A percentile compares a stretch with the other conserved stretches of the same genome.
phyloP scores from a whole-genome alignment of 2,113 vertebrate genomes.

The Caranx melampygus region DNA sequence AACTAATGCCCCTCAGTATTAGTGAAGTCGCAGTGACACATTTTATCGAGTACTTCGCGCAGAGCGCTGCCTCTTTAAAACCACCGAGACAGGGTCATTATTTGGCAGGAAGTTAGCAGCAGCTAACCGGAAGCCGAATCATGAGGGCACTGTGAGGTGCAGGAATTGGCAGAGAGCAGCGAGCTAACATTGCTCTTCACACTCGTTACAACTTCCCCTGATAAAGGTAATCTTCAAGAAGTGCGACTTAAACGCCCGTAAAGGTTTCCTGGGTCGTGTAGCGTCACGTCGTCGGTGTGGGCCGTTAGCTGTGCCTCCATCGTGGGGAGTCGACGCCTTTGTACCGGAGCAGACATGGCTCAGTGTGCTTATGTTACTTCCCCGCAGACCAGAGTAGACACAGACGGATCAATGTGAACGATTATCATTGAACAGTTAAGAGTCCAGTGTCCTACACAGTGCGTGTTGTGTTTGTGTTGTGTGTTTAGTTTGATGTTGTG shows the following conservation, averaged over 20 bases:
- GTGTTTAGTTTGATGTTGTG: not conserved
- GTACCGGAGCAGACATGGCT: conserved; percentile 54
- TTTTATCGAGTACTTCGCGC: fast-evolving
- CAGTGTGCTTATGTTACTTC: conserved; percentile 47
- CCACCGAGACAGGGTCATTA: conserved; percentile 19
- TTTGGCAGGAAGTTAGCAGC: conserved; percentile 77
- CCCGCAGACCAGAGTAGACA: not conserved
- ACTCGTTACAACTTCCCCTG: not conserved
- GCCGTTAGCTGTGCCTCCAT: not conserved
- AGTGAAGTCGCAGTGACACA: not conserved
- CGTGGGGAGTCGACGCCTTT: conserved; percentile 31
- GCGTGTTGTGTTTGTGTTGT: not conserved
- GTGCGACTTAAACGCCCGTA: fast-evolving
- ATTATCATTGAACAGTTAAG: not conserved
- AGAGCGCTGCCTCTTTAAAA: conserved; percentile 63
- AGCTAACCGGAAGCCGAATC: conserved; percentile 65
- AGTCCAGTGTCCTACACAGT: not conserved
- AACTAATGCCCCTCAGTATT: fast-evolving
- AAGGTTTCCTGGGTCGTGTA: not conserved
- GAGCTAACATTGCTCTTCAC: conserved; percentile 8
- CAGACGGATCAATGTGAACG: not conserved
- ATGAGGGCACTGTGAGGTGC: conserved; percentile 60
- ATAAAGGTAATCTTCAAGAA: conserved; percentile 51
- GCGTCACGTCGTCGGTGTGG: not conserved
- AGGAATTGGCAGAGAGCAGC: conserved; percentile 54